Base-by-base conservation (phyloP, 35 echinoderm and acorn worm species). In the Heliocidaris erythrogramma region DNA sequence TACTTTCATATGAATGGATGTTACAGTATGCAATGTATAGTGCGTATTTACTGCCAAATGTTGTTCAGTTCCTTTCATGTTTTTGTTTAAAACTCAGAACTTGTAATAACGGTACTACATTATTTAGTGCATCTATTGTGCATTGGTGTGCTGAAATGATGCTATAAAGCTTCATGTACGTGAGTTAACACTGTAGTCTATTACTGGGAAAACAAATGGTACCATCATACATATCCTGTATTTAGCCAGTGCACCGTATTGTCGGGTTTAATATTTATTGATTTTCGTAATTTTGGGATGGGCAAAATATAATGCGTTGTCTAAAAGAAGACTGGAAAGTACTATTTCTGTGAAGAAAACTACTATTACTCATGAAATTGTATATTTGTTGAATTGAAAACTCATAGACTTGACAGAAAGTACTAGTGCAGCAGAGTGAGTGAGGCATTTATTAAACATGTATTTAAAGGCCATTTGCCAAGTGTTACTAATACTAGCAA, bases 341-440 rank as follows among this genome's bases (percentile, higher is more conserved):
- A 78, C 65, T 78, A 78, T 78, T 78, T 78, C 65, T 78, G 65
- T 78, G 65, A 42, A 42, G 27, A 78, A 78, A n/a, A 78, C 52
- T 78, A n/a, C 18, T 78, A 78, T 78, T 78, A 78, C 65, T 78
- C 65, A 78, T 78, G 65, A 78, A 42, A 56, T 78, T 78, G 65
- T 78, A n/a, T 78, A 78, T 78, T 78, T 78, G 65, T 21, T 78
- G 21, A 78, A 78, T 78, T 78, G 65, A 78, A n/a, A 78, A n/a
- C 65, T 29, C 21, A 21, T 78, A n/a, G 65, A n/a, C n/a, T n/a
- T n/a, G n/a, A 78, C 65, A 60, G 18, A 78, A 78, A 78, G 65
- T 78, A 78, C 65, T 78, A 78, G 65, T 27, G 21, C 27, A 27
- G 17, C 8, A 78, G 65, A 78, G 21, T n/a, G 27, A 78, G 65